phyloP scores from a whole-genome alignment of 2,888 invertebrate species.

The Troides aeacus region DNA sequence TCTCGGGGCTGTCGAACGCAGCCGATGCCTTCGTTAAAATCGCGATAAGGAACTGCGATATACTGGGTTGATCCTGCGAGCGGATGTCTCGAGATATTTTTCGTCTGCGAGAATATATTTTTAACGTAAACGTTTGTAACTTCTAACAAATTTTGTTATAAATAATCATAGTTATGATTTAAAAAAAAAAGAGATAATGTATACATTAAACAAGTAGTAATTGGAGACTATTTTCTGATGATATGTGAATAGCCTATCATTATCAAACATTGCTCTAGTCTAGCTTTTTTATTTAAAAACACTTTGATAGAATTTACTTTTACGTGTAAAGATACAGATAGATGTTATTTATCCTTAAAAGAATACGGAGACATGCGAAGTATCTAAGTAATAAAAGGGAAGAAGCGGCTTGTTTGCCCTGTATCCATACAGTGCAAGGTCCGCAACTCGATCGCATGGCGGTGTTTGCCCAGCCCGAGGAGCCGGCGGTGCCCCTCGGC shows the following conservation, averaged over 20 bases:
- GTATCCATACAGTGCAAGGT: slow-evolving; percentile 41
- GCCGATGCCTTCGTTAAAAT: slow-evolving; percentile 69
- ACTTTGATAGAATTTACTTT: no score
- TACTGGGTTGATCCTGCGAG: slow-evolving; percentile 40
- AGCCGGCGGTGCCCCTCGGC: slow-evolving; percentile 39
- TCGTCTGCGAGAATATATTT: slow-evolving; percentile 37
- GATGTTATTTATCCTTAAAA: not conserved
- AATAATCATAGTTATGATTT: no score
- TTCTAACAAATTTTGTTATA: no score
- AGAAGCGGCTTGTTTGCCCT: slow-evolving; percentile 41
- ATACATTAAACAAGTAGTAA: no score
- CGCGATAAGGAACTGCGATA: slow-evolving; percentile 51
- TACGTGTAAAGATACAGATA: no score
- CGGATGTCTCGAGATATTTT: slow-evolving; percentile 43
- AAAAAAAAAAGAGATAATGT: no score
- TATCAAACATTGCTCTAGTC: no score
- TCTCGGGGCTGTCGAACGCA: slow-evolving; percentile 63
- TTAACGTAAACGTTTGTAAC: not conserved
- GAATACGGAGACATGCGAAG: slow-evolving; percentile 23
- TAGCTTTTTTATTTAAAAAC: no score
- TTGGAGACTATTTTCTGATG: no score
- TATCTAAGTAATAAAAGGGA: slow-evolving; percentile 40
- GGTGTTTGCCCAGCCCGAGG: slow-evolving; percentile 42
- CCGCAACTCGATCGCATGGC: slow-evolving; percentile 44
- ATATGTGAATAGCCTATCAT: no score